Evolutionary conservation across 2,888 invertebrate genomes (phyloP), one percentile per base, ranked within the genome.

Genomic region (Dendrolimus pini): DNA sequence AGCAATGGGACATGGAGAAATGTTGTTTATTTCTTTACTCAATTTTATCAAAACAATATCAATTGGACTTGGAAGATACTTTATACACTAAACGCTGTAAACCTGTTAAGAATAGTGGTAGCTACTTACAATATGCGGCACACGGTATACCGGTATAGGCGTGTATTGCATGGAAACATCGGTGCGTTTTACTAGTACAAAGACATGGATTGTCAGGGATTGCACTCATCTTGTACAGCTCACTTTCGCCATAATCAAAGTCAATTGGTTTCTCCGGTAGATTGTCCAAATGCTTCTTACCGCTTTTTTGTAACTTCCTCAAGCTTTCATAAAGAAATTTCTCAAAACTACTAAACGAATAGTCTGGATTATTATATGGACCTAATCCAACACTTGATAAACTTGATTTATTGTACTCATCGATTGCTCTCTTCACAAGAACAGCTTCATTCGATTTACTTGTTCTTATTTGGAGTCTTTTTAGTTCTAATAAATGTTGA

Each of bases 141-240:
- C 96, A 96, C 2, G 97, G 97, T 58, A 97, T 92, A 9, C 96
- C 96, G 3, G 97, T 97, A 77, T 97, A 97, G 41, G 97, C 97
- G 80, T 97, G 97, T 9, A 97, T 94, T 1, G 97, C 97, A 78
- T 98, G 97, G 77, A 95, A 94, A 85, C 98, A 98, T 66, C 97
- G 92, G 78, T 97, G 96, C 2, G 97, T 97, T 74, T 95, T 95
- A 67, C 95, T 95, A 12, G 96, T 96, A 78, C 97, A 98, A 60
- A 95, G 92, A 64, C 95, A 92, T 1, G 96, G 95, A 78, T 96
- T 96, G 69, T 95, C 95, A 30, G 91, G 92, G 62, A 93, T 85
- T 59, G 92, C 89, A 63, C 93, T 93, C 86, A 93, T 92, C 75
- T 93, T 93, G 73, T 93, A 93, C 10, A 93, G 83, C 62, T 91